phyloP scores from a whole-genome alignment of 2,888 invertebrate species.

The Cylindroiulus punctatus region DNA sequence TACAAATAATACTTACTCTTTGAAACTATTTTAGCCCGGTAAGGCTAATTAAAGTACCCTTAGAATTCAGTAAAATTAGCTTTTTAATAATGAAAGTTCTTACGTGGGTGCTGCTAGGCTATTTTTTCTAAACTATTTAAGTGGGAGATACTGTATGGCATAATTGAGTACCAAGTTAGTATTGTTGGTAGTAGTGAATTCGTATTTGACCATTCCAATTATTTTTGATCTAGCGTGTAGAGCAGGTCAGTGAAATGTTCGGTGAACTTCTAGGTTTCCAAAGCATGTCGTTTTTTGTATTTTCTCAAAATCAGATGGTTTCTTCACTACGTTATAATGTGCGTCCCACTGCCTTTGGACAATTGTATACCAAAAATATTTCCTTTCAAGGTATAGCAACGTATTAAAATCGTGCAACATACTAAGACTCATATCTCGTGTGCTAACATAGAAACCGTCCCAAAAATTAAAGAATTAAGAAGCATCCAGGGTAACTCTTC shows the following conservation, averaged over 20 bases:
- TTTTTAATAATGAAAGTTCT: not conserved
- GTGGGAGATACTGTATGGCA: not conserved
- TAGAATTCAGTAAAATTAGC: not conserved
- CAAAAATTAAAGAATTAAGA: too few species aligned
- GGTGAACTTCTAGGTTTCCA: not conserved
- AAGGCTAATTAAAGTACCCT: not conserved
- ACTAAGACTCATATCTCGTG: not conserved
- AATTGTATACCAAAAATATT: constrained; percentile 43
- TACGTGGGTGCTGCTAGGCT: not conserved
- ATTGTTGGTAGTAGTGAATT: not conserved
- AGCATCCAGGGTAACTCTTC: too few species aligned
- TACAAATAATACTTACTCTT: too few species aligned
- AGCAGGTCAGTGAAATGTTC: not conserved
- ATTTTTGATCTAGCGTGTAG: not conserved
- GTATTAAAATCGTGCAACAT: constrained; percentile 24
- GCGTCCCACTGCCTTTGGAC: not conserved
- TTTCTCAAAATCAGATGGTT: not conserved
- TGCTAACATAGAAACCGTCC: too few species aligned
- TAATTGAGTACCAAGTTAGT: constrained; percentile 2
- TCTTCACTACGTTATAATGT: constrained; percentile 1
- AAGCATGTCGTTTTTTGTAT: constrained; percentile 2
- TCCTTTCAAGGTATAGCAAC: not conserved
- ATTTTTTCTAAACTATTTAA: not conserved
- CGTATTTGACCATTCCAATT: constrained; percentile 13
- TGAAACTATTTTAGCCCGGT: not conserved